Conservation (phyloP, 2,113 vertebrate species). For the Forbesichthys papilliferus region DNA sequence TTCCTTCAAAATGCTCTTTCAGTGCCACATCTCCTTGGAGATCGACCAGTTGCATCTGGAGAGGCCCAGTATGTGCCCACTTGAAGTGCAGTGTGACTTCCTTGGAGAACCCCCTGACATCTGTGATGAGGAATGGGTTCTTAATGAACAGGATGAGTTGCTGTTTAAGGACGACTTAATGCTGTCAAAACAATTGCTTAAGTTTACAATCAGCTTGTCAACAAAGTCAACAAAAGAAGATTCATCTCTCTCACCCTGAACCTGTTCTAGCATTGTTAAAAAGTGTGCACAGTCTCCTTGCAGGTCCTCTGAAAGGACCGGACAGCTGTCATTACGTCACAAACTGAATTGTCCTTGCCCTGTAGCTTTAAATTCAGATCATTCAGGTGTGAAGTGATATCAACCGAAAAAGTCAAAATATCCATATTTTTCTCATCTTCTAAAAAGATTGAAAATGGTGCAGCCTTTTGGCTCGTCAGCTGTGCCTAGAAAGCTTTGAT, state of each 20-base stretch:
- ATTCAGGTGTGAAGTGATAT: slow-evolving; percentile 10
- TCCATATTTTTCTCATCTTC: slow-evolving; percentile 7
- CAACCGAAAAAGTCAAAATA: slow-evolving; percentile 7
- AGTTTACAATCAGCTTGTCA: not conserved
- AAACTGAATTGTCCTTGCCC: slow-evolving; percentile 13
- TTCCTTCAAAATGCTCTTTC: not conserved
- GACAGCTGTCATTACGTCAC: slow-evolving; percentile 11
- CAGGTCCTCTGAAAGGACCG: not conserved
- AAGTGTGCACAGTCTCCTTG: not conserved
- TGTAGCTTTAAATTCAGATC: slow-evolving; percentile 2
- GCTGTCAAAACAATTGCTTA: not conserved
- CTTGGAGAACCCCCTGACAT: too few relatives aligned
- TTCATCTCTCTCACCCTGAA: slow-evolving; percentile 3
- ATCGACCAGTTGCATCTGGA: slow-evolving; percentile 5
- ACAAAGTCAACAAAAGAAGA: not conserved
- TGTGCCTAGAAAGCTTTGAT: too few relatives aligned
- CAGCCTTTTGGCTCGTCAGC: slow-evolving; percentile 3
- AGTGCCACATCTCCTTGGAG: not conserved
- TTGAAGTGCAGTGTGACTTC: not conserved
- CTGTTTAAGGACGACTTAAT: not conserved
- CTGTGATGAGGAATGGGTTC: too few relatives aligned
- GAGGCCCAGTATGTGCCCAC: not conserved
- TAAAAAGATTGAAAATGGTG: slow-evolving; percentile 1
- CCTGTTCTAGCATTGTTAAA: slow-evolving; percentile 10
- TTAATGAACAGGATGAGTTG: too few relatives aligned